Evolutionary conservation across 2,797 vertebrate species (phyloP).

Genomic region (Lemur catta): DNA sequence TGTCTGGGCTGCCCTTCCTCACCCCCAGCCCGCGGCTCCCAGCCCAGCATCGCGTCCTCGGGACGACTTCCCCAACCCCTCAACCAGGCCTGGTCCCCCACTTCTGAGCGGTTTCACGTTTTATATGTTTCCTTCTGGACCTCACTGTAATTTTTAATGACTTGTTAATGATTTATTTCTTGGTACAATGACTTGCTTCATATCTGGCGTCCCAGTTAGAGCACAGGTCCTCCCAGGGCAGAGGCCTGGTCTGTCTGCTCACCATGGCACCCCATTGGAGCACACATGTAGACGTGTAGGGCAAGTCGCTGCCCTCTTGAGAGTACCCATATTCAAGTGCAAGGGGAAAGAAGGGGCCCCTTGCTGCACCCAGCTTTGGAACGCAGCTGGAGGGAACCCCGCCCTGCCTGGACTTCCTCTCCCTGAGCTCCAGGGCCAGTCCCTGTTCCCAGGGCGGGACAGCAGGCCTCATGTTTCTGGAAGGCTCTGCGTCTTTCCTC

Average conservation of each 20-base stretch:
- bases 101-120: neutral
- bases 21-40: neutral
- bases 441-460: neutral
- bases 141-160: neutral
- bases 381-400: neutral
- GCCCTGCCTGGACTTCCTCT: neutral
- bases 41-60: neutral
- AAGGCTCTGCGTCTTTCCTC: neutral
- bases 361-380: neutral
- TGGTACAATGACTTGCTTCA: neutral
- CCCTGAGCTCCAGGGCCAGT: neutral
- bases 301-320: neutral
- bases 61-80: neutral
- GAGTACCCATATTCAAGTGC: neutral
- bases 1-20: neutral
- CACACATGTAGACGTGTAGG: too few relatives aligned
- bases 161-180: neutral
- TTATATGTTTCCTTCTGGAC: neutral
- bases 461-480: neutral
- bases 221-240: neutral
- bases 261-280: fast-evolving
- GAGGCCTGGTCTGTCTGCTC: neutral
- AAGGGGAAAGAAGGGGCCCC: neutral
- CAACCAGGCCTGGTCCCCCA: neutral
- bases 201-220: neutral